Percentiles rank a stretch among this genome's conserved stretches.
Evolutionary conservation across 2,797 vertebrate genomes (phyloP).

Genomic region (Girardinus metallicus): DNA sequence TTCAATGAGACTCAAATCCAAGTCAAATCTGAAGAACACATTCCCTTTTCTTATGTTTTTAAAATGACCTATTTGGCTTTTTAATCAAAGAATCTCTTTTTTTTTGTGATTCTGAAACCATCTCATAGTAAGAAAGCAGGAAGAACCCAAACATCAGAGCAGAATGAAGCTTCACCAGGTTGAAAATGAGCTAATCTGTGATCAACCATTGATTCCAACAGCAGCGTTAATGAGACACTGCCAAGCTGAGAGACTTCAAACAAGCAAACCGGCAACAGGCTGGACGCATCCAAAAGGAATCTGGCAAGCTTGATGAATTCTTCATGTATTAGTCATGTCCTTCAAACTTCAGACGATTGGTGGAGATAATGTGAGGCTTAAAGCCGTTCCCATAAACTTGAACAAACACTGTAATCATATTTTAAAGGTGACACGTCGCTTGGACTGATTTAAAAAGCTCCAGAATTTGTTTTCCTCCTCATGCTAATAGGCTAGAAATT

Average conservation of each 20-base stretch:
- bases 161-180: slow-evolving; percentile 20
- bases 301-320: slow-evolving; percentile 45
- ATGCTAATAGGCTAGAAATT: slow-evolving; percentile 32
- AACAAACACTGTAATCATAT: slow-evolving; percentile 24
- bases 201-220: slow-evolving; percentile 73
- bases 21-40: neutral
- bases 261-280: slow-evolving; percentile 58
- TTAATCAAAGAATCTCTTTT: slow-evolving; percentile 10
- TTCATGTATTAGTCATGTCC: slow-evolving; percentile 59
- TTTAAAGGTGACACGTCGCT: slow-evolving; percentile 17
- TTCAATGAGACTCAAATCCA: neutral
- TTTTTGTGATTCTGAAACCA: neutral
- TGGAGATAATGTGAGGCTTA: slow-evolving; percentile 40
- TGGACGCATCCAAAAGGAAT: slow-evolving; percentile 55
- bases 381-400: slow-evolving; percentile 16
- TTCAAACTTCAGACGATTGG: slow-evolving; percentile 40
- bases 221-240: slow-evolving; percentile 75
- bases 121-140: slow-evolving; percentile 2
- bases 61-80: neutral
- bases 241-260: slow-evolving; percentile 71
- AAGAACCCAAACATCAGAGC: slow-evolving; percentile 11
- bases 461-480: slow-evolving; percentile 25
- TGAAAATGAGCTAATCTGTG: slow-evolving; percentile 49
- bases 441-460: slow-evolving; percentile 31
- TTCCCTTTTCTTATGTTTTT: neutral